Base-by-base conservation (phyloP, 2,113 vertebrate species). In the Chloroceryle aenea region DNA sequence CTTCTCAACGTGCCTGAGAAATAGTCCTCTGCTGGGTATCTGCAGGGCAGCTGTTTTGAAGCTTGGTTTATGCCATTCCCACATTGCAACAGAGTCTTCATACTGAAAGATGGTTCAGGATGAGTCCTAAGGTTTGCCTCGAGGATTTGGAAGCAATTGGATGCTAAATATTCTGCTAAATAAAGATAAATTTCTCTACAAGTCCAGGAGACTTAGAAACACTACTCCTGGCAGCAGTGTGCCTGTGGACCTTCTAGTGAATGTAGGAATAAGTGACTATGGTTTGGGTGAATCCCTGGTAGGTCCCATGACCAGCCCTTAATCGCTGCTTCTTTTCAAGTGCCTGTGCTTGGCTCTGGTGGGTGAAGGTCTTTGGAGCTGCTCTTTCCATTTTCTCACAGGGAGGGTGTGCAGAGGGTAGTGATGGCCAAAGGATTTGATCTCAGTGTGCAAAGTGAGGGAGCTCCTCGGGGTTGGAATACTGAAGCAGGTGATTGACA, bases 311-410 rank as follows among this genome's bases (percentile, higher is more conserved):
- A 48, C 26, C 16, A 69, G 61, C 22, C 62, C 13, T 21, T 30
- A 47, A 4, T 10, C 0, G 0, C 25, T 43, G 0, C 40, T 15
- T 0, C 45, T 58, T 89, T 14, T 38, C n/a, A n/a, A 43, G 27
- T n/a, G 14, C 34, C 67, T 48, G 25, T 43, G 29, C 30, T 48
- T 4, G 62, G 38, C 72, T 68, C 6, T 27, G 20, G 40, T 18
- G n/a, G 18, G 8, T 66, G 67, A 76, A 43, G n/a, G 36, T 29
- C 6, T 2, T 16, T 42, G 55, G 48, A 62, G 42, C 30, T 62
- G 12, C n/a, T 50, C 34, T 62, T 13, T 42, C 13, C 55, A 74
- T 16, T 47, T 80, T 38, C 29, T 75, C 3, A 0, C 8, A 42
- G 45, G 25, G 17, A 56, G 12, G 42, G 10, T 32, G 10, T 48